phyloP scores from a whole-genome alignment of 2,888 invertebrate species.

The Taenaris catops region DNA sequence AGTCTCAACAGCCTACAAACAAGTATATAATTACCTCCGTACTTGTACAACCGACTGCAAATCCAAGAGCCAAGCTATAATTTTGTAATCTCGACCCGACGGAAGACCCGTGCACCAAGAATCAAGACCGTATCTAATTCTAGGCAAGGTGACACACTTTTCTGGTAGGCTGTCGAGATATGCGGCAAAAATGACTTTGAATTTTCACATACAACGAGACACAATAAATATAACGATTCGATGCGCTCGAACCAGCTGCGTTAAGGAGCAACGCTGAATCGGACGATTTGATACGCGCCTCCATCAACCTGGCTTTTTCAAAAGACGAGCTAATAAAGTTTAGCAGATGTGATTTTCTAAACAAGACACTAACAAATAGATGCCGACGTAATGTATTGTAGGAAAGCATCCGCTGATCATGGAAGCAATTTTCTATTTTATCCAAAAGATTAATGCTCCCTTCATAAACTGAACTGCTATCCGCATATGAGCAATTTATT shows the following conservation, averaged over 20 bases:
- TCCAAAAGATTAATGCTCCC: constrained; percentile 26
- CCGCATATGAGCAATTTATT: constrained; percentile 19
- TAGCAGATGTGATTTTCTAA: constrained; percentile 76
- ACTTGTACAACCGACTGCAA: too few relatives aligned
- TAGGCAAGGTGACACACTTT: constrained; percentile 73
- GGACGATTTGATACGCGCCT: constrained; percentile 75
- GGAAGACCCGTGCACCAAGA: constrained; percentile 29
- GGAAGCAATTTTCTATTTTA: constrained; percentile 29
- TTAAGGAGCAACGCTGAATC: constrained; percentile 68
- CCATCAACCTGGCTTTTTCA: constrained; percentile 71
- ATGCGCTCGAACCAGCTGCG: constrained; percentile 70
- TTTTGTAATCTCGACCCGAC: too few relatives aligned
- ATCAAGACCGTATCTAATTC: constrained; percentile 58
- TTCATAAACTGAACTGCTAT: constrained; percentile 20
- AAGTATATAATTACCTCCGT: too few relatives aligned
- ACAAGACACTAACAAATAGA: constrained; percentile 74
- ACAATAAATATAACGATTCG: constrained; percentile 75
- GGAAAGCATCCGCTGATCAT: constrained; percentile 40
- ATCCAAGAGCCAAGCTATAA: too few relatives aligned
- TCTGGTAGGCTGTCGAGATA: constrained; percentile 39
- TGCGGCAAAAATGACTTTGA: constrained; percentile 54
- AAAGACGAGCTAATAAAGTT: constrained; percentile 72
- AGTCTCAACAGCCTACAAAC: too few relatives aligned
- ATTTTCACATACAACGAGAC: constrained; percentile 74
- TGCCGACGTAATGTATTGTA: constrained; percentile 32